Base-by-base conservation (phyloP, 2,797 vertebrate species). In the Acropternis orthonyx region DNA sequence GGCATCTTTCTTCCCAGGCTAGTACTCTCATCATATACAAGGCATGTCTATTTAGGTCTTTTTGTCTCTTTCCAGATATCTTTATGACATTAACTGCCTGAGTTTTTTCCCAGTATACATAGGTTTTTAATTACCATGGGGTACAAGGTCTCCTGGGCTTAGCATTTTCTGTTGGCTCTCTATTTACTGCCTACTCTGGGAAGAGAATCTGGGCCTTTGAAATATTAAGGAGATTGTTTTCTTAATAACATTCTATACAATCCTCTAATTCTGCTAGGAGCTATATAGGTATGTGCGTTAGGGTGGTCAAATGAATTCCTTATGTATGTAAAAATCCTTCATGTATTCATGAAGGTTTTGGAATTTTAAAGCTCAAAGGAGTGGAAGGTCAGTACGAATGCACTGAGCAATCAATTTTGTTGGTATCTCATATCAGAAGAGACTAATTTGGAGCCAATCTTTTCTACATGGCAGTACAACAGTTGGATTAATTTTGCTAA, bases 401-500 rank as follows among this genome's bases (percentile, higher is more conserved):
- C 65, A 88, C 54, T 15, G 39, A 80, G 54, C 75, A 93, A 85
- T 83, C 3, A 32, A n/a, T 92, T 93, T 80, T 87, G 34, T 72
- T 72, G 56, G 4, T 88, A 78, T 83, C 43, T 88, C 34, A 6
- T 88, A 88, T 78, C 55, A 75, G 66, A 90, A 68, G 37, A 75
- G 56, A 86, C 46, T 81, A 69, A 93, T 87, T 85, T 87, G 36
- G 18, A 94, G 24, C 36, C 67, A 95, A 12, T 88, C 37, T 92
- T 91, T 93, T 68, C 63, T 59, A 51, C 66, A 59, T 46, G 72
- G 16, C 28, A 51, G 24, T 55, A 91, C 32, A 85, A 71, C 48
- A 92, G n/a, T n/a, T 87, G 43, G 65, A 77, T 51, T 59, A 85
- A 93, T 92, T 82, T 44, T 76, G 55, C 55, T 87, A 91, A 89